Evolutionary conservation across 2,113 vertebrate species (phyloP).

Genomic region (Pyrgilauda ruficollis): DNA sequence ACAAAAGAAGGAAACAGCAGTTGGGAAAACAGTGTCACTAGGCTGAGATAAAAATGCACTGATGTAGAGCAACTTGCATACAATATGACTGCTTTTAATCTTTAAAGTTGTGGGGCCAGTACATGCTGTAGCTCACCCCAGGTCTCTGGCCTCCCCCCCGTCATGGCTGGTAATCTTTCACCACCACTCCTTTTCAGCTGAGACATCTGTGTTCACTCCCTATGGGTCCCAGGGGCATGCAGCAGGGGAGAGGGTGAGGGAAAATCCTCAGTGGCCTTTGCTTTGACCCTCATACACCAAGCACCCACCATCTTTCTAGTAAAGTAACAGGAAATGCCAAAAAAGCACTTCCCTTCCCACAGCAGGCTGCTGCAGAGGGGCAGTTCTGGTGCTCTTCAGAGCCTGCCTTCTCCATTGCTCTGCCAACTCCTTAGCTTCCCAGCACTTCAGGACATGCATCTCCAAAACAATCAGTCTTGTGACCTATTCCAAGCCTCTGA

Average conservation of each 20-base stretch:
- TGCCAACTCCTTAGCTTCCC: neutral
- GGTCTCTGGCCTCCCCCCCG: neutral
- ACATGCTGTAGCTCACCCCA: neutral
- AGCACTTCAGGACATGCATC: rapidly evolving
- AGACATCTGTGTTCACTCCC: neutral
- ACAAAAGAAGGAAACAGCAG: neutral
- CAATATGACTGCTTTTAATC: neutral
- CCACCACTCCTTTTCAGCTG: neutral
- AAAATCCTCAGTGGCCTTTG: neutral
- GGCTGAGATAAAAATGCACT: neutral
- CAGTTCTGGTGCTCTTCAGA: neutral
- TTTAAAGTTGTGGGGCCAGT: neutral
- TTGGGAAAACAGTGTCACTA: neutral
- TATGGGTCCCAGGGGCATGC: neutral
- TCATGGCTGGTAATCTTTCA: neutral
- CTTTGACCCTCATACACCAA: neutral
- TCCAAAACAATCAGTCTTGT: neutral
- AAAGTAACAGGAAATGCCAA: neutral
- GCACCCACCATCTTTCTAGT: neutral
- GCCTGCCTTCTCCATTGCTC: neutral
- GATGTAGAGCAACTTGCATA: neutral
- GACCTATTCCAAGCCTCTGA: neutral
- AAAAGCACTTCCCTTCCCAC: neutral
- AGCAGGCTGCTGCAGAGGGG: neutral
- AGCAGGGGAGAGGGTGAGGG: neutral